Conservation (phyloP, 2,113 vertebrate species). For the Petromus typicus region DNA sequence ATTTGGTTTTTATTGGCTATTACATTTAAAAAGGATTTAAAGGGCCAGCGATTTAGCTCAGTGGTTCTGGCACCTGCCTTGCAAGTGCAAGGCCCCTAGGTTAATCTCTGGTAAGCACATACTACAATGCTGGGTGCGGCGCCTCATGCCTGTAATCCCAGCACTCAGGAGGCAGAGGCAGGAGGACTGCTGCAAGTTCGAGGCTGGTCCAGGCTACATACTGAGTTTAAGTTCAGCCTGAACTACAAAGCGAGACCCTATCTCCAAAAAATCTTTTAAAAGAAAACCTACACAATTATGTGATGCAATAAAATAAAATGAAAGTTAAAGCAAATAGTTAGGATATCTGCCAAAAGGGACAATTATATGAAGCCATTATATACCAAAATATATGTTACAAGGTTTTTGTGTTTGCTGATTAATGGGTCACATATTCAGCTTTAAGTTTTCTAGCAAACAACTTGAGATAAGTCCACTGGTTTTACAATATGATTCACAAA, state of each 20-base stretch:
- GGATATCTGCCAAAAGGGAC: not conserved
- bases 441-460: not conserved
- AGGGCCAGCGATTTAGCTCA: too few species aligned
- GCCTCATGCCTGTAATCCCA: too few species aligned
- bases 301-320: not conserved
- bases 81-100: too few species aligned
- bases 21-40: not conserved
- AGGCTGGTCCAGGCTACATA: too few species aligned
- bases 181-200: too few species aligned
- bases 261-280: too few species aligned
- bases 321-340: not conserved
- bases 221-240: too few species aligned
- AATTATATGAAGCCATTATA: not conserved
- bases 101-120: too few species aligned
- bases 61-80: too few species aligned
- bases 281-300: not conserved
- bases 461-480: not conserved
- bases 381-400: not conserved
- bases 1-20: not conserved
- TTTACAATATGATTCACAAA: not conserved
- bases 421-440: not conserved
- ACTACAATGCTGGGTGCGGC: too few species aligned
- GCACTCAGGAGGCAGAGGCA: too few species aligned
- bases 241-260: too few species aligned
- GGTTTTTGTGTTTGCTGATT: not conserved